Percentiles rank a stretch among this genome's conserved stretches.
phyloP scores from a whole-genome alignment of 2,797 vertebrate species.

The Aulostomus chinensis region DNA sequence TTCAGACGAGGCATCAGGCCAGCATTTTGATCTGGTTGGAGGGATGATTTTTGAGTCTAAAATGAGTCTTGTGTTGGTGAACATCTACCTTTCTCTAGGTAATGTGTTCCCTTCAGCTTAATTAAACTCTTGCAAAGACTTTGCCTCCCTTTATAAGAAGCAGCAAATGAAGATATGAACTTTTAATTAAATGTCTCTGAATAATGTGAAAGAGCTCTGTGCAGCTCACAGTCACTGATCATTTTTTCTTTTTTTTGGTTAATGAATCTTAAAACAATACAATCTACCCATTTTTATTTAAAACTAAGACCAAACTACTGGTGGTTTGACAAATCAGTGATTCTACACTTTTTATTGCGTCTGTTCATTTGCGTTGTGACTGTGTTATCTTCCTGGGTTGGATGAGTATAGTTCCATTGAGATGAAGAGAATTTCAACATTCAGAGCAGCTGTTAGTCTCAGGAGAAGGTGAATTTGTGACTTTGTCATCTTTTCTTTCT shows the following conservation, averaged over 20 bases:
- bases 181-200: neutral
- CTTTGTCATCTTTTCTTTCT: conserved; percentile 4
- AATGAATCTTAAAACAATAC: too few species aligned
- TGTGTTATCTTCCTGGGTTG: neutral
- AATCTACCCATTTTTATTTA: neutral
- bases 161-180: neutral
- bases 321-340: neutral
- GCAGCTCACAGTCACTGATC: neutral
- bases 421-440: conserved; percentile 17
- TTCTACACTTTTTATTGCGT: neutral
- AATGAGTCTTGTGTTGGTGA: neutral
- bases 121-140: too few species aligned
- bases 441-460: conserved; percentile 15
- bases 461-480: too few species aligned
- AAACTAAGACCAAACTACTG: neutral
- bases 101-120: too few species aligned
- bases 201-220: neutral
- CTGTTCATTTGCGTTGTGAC: neutral
- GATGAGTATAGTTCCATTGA: neutral
- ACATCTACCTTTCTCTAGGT: neutral
- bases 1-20: too few species aligned
- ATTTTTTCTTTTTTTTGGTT: too few species aligned
- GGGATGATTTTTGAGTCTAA: too few species aligned
- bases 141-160: neutral
- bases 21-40: too few species aligned